Base-by-base conservation (phyloP, 35 echinoderm and acorn worm genomes). In the Lytechinus pictus region DNA sequence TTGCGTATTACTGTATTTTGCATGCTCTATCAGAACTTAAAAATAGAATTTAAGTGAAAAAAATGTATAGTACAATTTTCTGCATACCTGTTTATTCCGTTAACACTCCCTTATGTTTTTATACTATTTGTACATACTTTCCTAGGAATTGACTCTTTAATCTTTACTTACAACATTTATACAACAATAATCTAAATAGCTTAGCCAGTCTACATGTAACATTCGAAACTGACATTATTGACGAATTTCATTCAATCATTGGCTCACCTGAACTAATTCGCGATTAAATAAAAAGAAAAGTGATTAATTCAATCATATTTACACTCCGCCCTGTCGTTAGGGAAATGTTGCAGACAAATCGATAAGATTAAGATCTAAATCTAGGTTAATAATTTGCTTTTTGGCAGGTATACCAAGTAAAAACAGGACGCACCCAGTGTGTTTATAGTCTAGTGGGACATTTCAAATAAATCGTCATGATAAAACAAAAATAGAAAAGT, bases 301-400 rank as follows among this genome's bases (percentile, higher is more conserved):
- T 52, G 88, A 90, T 90, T 90, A 90, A 54, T 52, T 44, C 52
- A 54, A 21, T 52, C 9, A 90, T 10, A 44, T 9, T 0, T 90
- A 90, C 52, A 90, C 88, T 21, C 88, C 28, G 52, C 88, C 88
- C 88, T 52, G 88, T 90, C 88, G 52, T 90, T 90, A 90, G 88
- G 88, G 88, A 90, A 90, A 90, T 54, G 27, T 44, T 90, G 88
- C 88, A 90, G 88, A 90, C 88, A 79, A 79, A 79, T 79, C n/a
- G 66, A 79, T 79, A 16, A 6, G 66, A 79, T 79, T 79, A 24
- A 79, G 19, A 79, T 8, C 66, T 24, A 79, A 79, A 79, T 79
- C 66, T 79, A 79, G 66, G 66, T n/a, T 79, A 79, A 79, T 79
- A 79, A 79, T 79, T 79, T 79, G 66, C 2, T n/a, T 79, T 79